A percentile compares a stretch with the other conserved stretches of the same genome.
Conservation (phyloP, 1,140 invertebrate genomes). For the Leptoteleia sp. region DNA sequence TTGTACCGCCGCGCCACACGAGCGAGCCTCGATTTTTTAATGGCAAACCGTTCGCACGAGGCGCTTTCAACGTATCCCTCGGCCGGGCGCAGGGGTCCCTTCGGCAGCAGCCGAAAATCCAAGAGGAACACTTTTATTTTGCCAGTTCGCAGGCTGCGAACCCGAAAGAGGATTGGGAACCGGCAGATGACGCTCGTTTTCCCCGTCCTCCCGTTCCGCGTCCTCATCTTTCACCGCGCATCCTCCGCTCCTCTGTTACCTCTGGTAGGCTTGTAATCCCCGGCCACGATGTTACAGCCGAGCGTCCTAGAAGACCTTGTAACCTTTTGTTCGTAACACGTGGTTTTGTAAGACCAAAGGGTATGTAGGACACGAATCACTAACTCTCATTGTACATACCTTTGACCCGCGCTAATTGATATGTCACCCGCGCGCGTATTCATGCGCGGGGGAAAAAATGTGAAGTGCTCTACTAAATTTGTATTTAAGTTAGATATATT, state of each 20-base stretch:
- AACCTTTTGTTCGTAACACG: conserved; percentile 36
- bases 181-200: conserved; percentile 78
- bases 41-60: conserved; percentile 51
- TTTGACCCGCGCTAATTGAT: no score
- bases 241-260: conserved; percentile 46
- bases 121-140: conserved; percentile 68
- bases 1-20: conserved; percentile 45
- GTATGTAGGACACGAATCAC: conserved; percentile 13
- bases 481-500: no score
- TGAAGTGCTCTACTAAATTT: no score
- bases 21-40: conserved; percentile 62
- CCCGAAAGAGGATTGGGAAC: conserved; percentile 74
- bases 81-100: conserved; percentile 38
- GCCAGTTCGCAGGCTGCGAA: conserved; percentile 49
- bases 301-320: conserved; percentile 45
- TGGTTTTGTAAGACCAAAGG: conserved; percentile 19
- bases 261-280: conserved; percentile 72
- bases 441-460: no score
- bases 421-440: no score
- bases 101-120: conserved; percentile 71
- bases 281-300: conserved; percentile 52
- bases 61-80: conserved; percentile 43
- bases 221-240: conserved; percentile 61
- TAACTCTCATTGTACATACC: background rate
- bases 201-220: conserved; percentile 45